Evolutionary conservation across 2,888 invertebrate species (phyloP), one percentile per base, ranked within the genome.

Genomic region (Pseudoips prasinana): DNA sequence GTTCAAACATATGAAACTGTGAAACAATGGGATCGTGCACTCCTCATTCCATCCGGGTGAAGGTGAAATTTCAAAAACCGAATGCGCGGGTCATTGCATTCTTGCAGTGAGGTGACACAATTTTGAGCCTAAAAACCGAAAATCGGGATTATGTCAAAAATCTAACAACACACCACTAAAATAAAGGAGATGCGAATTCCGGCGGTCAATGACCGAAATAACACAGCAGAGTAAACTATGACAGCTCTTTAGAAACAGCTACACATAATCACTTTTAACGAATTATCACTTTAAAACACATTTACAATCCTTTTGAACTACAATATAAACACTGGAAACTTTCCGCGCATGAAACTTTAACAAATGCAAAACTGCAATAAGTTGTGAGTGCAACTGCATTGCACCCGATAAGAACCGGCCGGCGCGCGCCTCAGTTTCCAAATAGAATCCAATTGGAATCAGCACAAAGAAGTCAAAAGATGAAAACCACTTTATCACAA

Each of bases 191-290:
- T 85, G 81, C 78, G 74, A 87, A 85, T 79, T 79, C 80, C 76
- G 69, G 77, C 88, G 89, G 89, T 89, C 89, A 89, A 81, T 89
- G 89, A 89, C 89, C 89, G 89, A 85, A 89, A 82, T 85, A 82
- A 85, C 82, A 86, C 85, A 78, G 74, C 65, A 67, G 74, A 73
- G 73, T 79, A 77, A 80, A 85, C 72, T 75, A 67, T 80, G 77
- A 78, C 79, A 76, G 74, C 73, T 73, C 71, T 66, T 62, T 74
- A 70, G 46, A 77, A 78, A 79, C 73, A 75, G 67, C 69, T 74
- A 69, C 73, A 80, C 78, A 76, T 64, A 5, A 70, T 66, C 84
- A 86, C 83, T 83, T 81, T 73, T 50, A 68, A 61, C 55, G 43
- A 72, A 65, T 73, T 73, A 70, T 68, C 87, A 87, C 85, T 83